Evolutionary conservation across 2,113 vertebrate genomes (phyloP), one percentile per base, ranked within the genome.

Genomic region (Sciurus niger): DNA sequence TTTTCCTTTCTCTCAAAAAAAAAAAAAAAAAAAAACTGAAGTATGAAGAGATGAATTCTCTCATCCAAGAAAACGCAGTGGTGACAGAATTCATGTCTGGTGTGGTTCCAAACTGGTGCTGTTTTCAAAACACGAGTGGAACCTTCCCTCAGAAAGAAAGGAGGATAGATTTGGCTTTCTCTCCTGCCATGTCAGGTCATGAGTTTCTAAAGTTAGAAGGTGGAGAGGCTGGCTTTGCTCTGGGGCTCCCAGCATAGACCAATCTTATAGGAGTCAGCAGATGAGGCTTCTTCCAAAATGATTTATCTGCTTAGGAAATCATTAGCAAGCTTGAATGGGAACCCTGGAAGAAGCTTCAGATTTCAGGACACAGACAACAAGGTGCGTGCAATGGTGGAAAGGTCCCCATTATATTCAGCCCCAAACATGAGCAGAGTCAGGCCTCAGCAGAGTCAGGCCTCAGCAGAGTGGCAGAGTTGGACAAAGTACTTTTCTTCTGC

Each of bases 61-160:
- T 84, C 85, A 58, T 67, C 82, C 85, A 79, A 34, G 20, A n/a
- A 80, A 83, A 65, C 53, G 25, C 2, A 74, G 30, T 30, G 8
- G 14, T 76, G 22, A 30, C 8, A 60, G 72, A 60, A 65, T 34
- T 74, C 68, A 11, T 9, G 25, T 6, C 32, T 4, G 4, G 22
- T 60, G 24, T 22, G 68, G 73, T 70, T 55, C 55, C 40, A 83
- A 74, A 4, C 4, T 65, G 4, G 0, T 28, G 30, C 8, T 84
- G 48, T 89, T 89, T 65, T 32, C 89, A 70, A 74, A 79, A 79
- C 55, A 60, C 28, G 65, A 91, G 68, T 16, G 34, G 63, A 63
- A 74, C 0, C 34, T 55, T 83, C 74, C 18, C 80, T 82, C 16
- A 48, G 20, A 32, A 80, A 86, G 16, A 51, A 77, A 51, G 12